Conservation (phyloP, 2,888 invertebrate genomes). For the Leucophora obtusa region DNA sequence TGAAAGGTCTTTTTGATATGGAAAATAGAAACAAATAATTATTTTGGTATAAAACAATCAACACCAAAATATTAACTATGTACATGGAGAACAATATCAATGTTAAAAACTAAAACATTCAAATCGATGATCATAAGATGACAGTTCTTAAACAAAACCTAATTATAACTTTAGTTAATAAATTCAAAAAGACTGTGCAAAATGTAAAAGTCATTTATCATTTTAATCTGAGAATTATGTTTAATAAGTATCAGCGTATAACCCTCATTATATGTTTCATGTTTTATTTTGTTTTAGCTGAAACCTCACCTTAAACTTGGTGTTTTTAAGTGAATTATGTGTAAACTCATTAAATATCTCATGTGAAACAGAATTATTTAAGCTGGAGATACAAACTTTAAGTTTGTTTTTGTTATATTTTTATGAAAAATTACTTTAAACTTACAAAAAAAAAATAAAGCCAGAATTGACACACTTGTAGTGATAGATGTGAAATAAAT, state of each 20-base stretch:
- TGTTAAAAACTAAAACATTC: neutral
- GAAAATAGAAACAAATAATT: slow-evolving; percentile 10
- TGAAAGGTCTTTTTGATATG: slow-evolving; percentile 15
- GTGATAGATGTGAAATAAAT: slow-evolving; percentile 33
- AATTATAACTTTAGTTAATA: no score
- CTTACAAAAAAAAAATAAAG: neutral
- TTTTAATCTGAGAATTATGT: no score
- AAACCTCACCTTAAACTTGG: slow-evolving; percentile 61
- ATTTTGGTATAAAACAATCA: slow-evolving; percentile 42
- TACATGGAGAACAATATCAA: neutral
- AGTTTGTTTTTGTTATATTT: neutral
- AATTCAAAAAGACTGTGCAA: no score
- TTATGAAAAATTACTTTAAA: slow-evolving; percentile 11
- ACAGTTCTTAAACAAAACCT: no score
- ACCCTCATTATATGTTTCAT: slow-evolving; percentile 1
- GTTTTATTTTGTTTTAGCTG: slow-evolving; percentile 1
- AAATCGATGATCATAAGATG: neutral
- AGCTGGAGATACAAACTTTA: slow-evolving; percentile 2
- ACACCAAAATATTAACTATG: slow-evolving; percentile 12
- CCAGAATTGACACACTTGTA: slow-evolving; percentile 38
- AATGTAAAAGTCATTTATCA: no score
- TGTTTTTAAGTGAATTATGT: slow-evolving; percentile 33
- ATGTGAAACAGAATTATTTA: slow-evolving; percentile 45
- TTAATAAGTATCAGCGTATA: no score
- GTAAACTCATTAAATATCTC: slow-evolving; percentile 52